Evolutionary conservation across 2,113 vertebrate genomes (phyloP).

Genomic region (Sinocyclocheilus anshuiensis): DNA sequence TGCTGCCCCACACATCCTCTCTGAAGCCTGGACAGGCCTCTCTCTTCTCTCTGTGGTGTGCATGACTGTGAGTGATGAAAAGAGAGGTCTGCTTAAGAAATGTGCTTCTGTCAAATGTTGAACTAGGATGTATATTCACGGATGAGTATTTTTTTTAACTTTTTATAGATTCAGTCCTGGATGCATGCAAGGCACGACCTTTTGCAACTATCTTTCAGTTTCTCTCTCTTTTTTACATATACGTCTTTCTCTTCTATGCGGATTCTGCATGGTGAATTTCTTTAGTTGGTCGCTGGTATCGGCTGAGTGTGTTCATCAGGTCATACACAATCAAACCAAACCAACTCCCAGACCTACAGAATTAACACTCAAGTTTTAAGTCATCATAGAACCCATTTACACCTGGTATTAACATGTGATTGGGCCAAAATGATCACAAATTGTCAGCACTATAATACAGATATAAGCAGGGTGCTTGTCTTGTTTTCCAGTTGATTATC

Average conservation of each 20-base stretch:
- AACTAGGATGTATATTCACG: slow-evolving; percentile 14
- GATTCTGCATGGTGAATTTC: slow-evolving; percentile 41
- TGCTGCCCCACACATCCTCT: not conserved
- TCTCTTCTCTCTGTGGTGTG: not conserved
- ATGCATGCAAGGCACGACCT: slow-evolving; percentile 72
- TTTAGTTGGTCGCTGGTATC: slow-evolving; percentile 17
- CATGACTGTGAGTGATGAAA: not conserved
- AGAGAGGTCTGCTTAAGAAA: not conserved
- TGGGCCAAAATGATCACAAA: not conserved
- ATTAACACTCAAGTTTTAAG: slow-evolving; percentile 10
- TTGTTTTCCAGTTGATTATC: not conserved
- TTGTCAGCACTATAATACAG: not conserved
- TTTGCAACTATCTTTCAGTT: slow-evolving; percentile 58
- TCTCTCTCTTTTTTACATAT: not conserved
- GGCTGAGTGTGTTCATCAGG: not conserved
- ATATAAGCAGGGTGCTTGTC: not conserved
- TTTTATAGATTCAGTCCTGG: slow-evolving; percentile 52
- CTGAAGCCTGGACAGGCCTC: not conserved
- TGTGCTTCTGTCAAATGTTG: slow-evolving; percentile 42
- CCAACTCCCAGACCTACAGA: not conserved
- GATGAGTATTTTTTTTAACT: slow-evolving; percentile 21
- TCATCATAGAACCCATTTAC: not conserved
- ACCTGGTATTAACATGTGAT: not conserved
- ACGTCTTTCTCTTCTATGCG: slow-evolving; percentile 24
- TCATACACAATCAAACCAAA: slow-evolving; percentile 29